These are phyloP conservation scores for Pelobates fuscus DNA, from an alignment of 2,113 vertebrate species.

Conservation along the genomic window DNA sequence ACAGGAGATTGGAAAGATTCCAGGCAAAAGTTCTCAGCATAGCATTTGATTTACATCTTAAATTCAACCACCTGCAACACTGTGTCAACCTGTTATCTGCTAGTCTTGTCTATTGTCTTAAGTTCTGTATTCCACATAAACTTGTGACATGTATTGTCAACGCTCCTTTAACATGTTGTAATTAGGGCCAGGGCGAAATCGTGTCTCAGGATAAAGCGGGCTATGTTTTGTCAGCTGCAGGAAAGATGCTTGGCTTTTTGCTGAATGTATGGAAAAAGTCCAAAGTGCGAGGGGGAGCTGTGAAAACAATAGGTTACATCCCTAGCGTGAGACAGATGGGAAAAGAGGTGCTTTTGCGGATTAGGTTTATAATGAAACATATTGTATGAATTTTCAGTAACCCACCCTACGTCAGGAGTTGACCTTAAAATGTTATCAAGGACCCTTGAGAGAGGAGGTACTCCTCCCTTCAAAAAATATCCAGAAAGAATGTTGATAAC, in stretches of 20 bases:
- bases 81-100: slow-evolving; percentile 17
- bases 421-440: too few species aligned
- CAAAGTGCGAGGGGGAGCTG: slow-evolving; percentile 9
- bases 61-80: slow-evolving; percentile 8
- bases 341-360: slow-evolving; percentile 29
- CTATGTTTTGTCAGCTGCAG: slow-evolving; percentile 45
- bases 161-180: background rate
- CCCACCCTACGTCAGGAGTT: slow-evolving; percentile 6
- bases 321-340: slow-evolving; percentile 32
- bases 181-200: slow-evolving; percentile 11
- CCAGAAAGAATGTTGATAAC: too few species aligned
- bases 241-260: slow-evolving; percentile 29
- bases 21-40: background rate
- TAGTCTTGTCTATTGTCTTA: slow-evolving; percentile 9
- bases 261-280: slow-evolving; percentile 35
- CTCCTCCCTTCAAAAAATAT: too few species aligned
- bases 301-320: slow-evolving; percentile 23
- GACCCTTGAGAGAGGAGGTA: too few species aligned
- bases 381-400: slow-evolving; percentile 27
- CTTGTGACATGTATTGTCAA: slow-evolving; percentile 21
- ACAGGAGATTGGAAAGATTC: background rate
- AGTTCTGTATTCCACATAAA: slow-evolving; percentile 21
- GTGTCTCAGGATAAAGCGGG: slow-evolving; percentile 6
- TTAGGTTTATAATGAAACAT: slow-evolving; percentile 26
- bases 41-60: slow-evolving; percentile 28